Evolutionary conservation across 2,888 invertebrate genomes (phyloP).

Genomic region (Leptarthrus brevirostris): DNA sequence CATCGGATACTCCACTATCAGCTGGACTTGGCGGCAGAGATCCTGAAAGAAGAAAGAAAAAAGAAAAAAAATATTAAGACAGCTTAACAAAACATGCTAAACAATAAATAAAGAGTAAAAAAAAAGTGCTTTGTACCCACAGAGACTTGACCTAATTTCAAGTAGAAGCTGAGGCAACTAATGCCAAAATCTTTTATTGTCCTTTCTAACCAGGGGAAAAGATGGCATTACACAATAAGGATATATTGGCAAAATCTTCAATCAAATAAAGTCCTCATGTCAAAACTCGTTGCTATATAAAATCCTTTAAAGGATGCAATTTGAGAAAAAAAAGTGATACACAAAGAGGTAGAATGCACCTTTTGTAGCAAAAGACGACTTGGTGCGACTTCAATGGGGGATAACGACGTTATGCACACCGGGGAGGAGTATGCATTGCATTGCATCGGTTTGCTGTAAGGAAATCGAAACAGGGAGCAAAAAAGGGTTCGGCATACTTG

Average conservation of each 20-base stretch:
- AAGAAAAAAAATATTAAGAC: conserved; percentile 33
- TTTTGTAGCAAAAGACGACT: conserved; percentile 38
- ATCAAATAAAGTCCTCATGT: conserved; percentile 41
- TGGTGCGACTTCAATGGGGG: conserved; percentile 19
- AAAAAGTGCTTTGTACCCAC: not conserved
- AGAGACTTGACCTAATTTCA: conserved; percentile 39
- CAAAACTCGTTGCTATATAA: conserved; percentile 36
- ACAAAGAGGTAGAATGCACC: conserved; percentile 38
- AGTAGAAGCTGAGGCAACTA: not conserved
- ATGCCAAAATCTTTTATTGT: conserved; percentile 5
- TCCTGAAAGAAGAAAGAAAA: conserved; percentile 70
- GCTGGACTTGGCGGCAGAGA: conserved; percentile 97
- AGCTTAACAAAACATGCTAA: not conserved
- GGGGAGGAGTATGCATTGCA: conserved; percentile 16
- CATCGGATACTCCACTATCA: conserved; percentile 96
- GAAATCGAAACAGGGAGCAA: not conserved
- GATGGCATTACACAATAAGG: not conserved
- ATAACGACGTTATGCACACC: conserved; percentile 43
- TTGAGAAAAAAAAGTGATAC: conserved; percentile 5
- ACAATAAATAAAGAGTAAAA: not conserved
- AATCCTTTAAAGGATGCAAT: conserved; percentile 34
- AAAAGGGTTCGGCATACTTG: conserved; percentile 41
- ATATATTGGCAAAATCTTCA: conserved; percentile 15
- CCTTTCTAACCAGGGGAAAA: not conserved
- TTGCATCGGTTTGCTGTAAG: not conserved